Percentiles rank a stretch among this genome's conserved stretches.
Conservation (phyloP, 1,140 invertebrate species). For the Bombyx mandarina region DNA sequence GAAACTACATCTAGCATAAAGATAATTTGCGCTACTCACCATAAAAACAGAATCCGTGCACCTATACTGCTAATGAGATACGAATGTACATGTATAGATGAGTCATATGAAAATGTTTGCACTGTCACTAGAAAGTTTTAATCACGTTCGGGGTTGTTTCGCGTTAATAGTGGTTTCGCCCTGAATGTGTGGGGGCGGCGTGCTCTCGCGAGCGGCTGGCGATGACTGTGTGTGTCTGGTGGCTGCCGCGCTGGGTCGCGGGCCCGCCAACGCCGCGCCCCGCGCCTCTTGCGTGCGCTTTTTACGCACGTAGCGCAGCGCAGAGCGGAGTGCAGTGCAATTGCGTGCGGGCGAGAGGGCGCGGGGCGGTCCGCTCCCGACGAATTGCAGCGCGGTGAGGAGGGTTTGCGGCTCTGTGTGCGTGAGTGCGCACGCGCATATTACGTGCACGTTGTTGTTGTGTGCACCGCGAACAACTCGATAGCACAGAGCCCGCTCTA, state of each 20-base stretch:
- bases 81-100: conserved; percentile 1
- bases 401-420: conserved; percentile 44
- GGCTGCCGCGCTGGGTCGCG: conserved; percentile 31
- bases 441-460: conserved; percentile 12
- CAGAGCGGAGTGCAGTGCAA: conserved; percentile 59
- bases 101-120: conserved; percentile 33
- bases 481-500: conserved; percentile 12
- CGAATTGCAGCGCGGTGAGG: conserved; percentile 65
- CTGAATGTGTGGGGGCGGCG: conserved; percentile 55
- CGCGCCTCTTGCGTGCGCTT: conserved; percentile 60
- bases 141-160: conserved; percentile 48
- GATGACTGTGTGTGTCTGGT: conserved; percentile 41
- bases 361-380: conserved; percentile 39
- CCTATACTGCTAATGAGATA: conserved; percentile 7
- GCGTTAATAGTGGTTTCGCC: conserved; percentile 23
- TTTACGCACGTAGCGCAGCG: conserved; percentile 62
- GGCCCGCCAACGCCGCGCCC: conserved; percentile 36
- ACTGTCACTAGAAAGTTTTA: conserved; percentile 54
- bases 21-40: conserved; percentile 16
- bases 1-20: conserved; percentile 8
- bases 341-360: conserved; percentile 56
- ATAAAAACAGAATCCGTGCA: conserved; percentile 29
- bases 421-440: conserved; percentile 52
- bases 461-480: conserved; percentile 26
- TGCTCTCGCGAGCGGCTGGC: conserved; percentile 58